Evolutionary conservation across 2,888 invertebrate genomes (phyloP), one percentile per base, ranked within the genome.

Genomic region (Drosophila antonietae): DNA sequence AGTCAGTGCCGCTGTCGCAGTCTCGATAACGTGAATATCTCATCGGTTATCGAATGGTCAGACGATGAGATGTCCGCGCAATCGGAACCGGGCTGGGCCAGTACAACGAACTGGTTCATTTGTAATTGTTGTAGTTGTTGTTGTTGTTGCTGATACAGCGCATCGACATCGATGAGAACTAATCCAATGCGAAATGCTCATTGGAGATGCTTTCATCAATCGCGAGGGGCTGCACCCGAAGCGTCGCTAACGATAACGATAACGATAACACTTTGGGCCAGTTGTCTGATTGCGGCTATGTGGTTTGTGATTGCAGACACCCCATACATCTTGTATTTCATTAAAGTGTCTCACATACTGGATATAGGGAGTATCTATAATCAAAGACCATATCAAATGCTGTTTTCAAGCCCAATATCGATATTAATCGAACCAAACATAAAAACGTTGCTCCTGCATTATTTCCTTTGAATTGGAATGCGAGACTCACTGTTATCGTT

Each of bases 11-110:
- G 7, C 33, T 23, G 10, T 10, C 23, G 49, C 60, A 62, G 55
- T 67, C 68, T 75, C 80, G 73, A 80, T 62, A 68, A 78, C 80
- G 80, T 73, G 78, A 78, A 81, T 81, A 81, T 81, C 81, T 81
- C 80, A 81, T 63, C 68, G 52, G 28, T 51, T 81, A 72, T 74
- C 58, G 6, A 18, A 28, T 14, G 3, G n/a, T 10, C 33, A 9
- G 4, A 72, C 68, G 68, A 73, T 75, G 66, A 58, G 80, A 81
- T 57, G 52, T 65, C 66, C 80, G 53, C 70, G 80, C 66, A 63
- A 80, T 81, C 81, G 72, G 49, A 59, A 52, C 57, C 46, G 80
- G 12, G 55, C 23, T 41, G 33, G 59, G 56, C 61, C 28, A 28
- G 12, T 14, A n/a, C n/a, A n/a, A n/a, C 23, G 46, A 23, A 23